Percentiles rank a stretch among this genome's conserved stretches.
phyloP scores from a whole-genome alignment of 2,113 vertebrate species.

The Manacus vitellinus region DNA sequence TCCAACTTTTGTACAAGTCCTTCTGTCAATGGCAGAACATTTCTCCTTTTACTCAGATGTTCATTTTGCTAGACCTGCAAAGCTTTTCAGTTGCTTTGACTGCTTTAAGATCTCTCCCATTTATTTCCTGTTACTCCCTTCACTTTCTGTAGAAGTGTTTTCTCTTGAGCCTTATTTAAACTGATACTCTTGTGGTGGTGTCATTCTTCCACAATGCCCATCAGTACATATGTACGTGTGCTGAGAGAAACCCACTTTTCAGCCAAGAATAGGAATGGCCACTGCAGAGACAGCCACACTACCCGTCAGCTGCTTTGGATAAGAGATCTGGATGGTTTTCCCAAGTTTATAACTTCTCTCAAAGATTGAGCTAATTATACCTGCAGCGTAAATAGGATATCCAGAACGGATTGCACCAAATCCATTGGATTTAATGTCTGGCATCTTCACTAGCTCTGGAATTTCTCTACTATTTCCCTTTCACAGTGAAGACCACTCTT shows the following conservation, averaged over 20 bases:
- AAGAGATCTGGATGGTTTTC: not conserved
- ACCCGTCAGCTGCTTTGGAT: not conserved
- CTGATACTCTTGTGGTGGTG: not conserved
- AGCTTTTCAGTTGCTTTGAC: not conserved
- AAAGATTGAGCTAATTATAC: not conserved
- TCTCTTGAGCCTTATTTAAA: not conserved
- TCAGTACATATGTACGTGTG: rapidly evolving
- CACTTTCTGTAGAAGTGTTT: not conserved
- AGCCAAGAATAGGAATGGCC: not conserved
- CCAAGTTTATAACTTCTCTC: not conserved
- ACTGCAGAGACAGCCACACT: too few relatives aligned
- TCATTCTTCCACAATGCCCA: not conserved
- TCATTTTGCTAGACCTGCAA: not conserved
- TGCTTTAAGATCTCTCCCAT: not conserved
- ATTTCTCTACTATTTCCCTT: not conserved
- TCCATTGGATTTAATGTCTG: not conserved
- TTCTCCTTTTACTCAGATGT: not conserved
- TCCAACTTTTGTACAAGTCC: not conserved
- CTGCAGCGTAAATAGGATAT: not conserved
- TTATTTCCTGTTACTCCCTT: not conserved
- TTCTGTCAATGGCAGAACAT: not conserved
- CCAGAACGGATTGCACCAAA: not conserved
- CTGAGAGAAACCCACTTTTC: not conserved
- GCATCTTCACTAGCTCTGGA: not conserved
- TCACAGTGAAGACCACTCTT: not conserved